Percentiles rank a stretch among this genome's conserved stretches.
phyloP scores from a whole-genome alignment of 64 coral and sea anemone genomes.

The Acropora yongei region DNA sequence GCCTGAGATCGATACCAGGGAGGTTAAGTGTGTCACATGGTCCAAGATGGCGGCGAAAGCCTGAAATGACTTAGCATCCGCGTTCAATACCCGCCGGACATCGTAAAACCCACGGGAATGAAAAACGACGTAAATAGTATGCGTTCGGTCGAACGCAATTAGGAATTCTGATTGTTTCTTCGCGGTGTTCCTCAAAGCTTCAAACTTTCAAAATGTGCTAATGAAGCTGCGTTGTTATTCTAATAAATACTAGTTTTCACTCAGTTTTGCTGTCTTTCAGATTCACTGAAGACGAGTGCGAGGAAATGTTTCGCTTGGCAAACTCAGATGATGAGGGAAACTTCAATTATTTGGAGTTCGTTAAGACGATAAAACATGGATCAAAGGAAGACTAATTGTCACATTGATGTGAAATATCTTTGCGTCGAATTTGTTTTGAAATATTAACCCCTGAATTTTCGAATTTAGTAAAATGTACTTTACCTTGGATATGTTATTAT shows the following conservation, averaged over 20 bases:
- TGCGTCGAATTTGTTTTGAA: neutral
- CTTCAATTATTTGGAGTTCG: slow-evolving; percentile 60
- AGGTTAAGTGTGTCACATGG: too few relatives aligned
- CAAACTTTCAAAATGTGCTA: too few relatives aligned
- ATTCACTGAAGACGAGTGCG: slow-evolving; percentile 60
- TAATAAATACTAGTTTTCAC: neutral
- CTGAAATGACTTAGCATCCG: too few relatives aligned
- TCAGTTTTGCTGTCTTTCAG: slow-evolving; percentile 12
- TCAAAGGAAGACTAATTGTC: slow-evolving; percentile 35
- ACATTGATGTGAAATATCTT: neutral
- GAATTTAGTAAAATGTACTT: neutral
- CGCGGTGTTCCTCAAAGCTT: too few relatives aligned
- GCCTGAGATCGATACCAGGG: too few relatives aligned
- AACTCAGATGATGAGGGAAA: slow-evolving; percentile 38
- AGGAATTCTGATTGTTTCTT: too few relatives aligned
- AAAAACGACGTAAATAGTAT: too few relatives aligned
- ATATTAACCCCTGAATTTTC: neutral
- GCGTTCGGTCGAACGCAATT: too few relatives aligned
- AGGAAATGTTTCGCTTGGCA: slow-evolving; percentile 56
- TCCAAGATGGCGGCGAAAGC: too few relatives aligned
- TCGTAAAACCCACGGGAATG: too few relatives aligned
- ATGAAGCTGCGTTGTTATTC: too few relatives aligned
- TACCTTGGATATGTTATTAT: neutral
- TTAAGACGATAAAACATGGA: slow-evolving; percentile 68
- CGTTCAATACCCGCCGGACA: too few relatives aligned